A percentile compares a stretch with the other conserved stretches of the same genome.
Evolutionary conservation across 2,797 vertebrate genomes (phyloP).

Genomic region (Numenius phaeopus): DNA sequence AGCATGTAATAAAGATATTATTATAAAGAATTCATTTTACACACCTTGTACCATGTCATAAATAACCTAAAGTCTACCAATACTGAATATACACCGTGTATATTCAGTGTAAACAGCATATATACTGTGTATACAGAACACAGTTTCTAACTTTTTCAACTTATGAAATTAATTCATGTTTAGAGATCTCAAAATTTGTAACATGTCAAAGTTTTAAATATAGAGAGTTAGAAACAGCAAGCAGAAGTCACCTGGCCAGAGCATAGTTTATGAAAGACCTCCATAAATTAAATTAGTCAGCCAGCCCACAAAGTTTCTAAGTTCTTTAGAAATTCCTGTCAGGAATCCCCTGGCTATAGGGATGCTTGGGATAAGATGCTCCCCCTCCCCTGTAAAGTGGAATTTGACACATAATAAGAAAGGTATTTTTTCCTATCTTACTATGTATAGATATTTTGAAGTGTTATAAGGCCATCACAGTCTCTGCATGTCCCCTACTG

Average conservation of each 20-base stretch:
- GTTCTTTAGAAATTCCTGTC: neutral
- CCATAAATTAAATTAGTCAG: neutral
- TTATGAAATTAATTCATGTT: neutral
- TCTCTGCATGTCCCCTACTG: neutral
- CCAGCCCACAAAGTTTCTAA: neutral
- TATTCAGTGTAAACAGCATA: neutral
- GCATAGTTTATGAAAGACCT: neutral
- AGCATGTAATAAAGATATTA: constrained; percentile 3
- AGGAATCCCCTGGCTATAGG: neutral
- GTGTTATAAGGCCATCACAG: neutral
- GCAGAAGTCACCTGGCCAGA: neutral
- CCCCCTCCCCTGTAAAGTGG: neutral
- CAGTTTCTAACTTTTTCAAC: neutral
- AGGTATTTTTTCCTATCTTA: neutral
- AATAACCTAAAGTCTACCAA: neutral
- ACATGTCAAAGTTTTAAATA: neutral
- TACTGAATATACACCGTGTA: neutral
- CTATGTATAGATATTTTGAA: neutral
- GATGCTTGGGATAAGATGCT: neutral
- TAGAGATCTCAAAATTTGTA: neutral
- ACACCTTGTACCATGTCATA: neutral
- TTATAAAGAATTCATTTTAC: neutral
- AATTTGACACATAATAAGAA: constrained; percentile 4
- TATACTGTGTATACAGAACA: neutral
- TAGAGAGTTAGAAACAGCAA: neutral